Percentiles rank a stretch among this genome's conserved stretches.
Evolutionary conservation across 2,888 invertebrate genomes (phyloP).

Genomic region (Zygaena filipendulae): DNA sequence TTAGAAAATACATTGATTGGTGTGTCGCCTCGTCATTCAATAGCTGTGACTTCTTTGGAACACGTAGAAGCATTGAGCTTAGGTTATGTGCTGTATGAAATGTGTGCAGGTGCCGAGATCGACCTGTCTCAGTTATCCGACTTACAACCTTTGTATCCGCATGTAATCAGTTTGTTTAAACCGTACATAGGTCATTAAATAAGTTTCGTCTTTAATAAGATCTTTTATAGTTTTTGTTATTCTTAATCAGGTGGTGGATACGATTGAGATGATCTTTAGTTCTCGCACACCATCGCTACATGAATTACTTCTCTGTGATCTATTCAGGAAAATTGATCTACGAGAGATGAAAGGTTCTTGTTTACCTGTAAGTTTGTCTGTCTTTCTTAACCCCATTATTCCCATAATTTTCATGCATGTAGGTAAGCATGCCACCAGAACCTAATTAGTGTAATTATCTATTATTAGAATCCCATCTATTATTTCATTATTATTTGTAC

Average conservation of each 20-base stretch:
- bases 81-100: conserved; percentile 90
- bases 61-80: conserved; percentile 72
- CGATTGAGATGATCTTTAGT: conserved; percentile 82
- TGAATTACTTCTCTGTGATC: conserved; percentile 83
- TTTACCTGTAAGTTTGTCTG: conserved; percentile 70
- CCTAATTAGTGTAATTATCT: too few relatives aligned
- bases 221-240: neutral
- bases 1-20: conserved; percentile 88
- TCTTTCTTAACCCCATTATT: neutral
- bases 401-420: too few relatives aligned
- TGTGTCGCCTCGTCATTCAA: conserved; percentile 65
- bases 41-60: conserved; percentile 39
- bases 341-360: conserved; percentile 88
- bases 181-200: too few relatives aligned
- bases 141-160: conserved; percentile 76
- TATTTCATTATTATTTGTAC: too few relatives aligned
- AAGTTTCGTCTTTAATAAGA: too few relatives aligned
- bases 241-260: conserved; percentile 74
- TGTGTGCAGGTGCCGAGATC: conserved; percentile 88
- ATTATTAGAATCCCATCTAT: too few relatives aligned
- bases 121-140: conserved; percentile 77
- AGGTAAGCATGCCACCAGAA: too few relatives aligned
- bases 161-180: conserved; percentile 54
- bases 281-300: conserved; percentile 80
- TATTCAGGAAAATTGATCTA: conserved; percentile 89